Base-by-base conservation (phyloP, 2,888 invertebrate species). In the Cryptophagus acutangulus region DNA sequence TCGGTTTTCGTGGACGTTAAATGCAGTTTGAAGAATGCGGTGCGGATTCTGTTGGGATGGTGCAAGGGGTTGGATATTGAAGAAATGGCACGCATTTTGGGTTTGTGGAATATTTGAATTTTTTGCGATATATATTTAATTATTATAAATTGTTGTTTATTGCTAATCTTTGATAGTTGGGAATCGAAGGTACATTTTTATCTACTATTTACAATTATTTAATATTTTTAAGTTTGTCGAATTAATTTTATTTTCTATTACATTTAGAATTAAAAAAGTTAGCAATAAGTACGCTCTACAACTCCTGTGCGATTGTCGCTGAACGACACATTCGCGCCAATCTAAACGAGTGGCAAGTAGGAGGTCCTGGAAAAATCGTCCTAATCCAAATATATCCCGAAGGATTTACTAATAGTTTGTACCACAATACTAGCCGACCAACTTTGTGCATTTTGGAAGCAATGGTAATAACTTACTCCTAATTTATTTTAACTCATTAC, bases 361-460 rank as follows among this genome's bases (percentile, higher is more conserved):
- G 82, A 0, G 81, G 81, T 0, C 71, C 72, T 17, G 74, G 74
- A 49, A 70, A 72, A 33, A 76, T 82, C 26, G 74, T 82, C n/a
- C 66, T 83, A 8, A 73, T 78, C 0, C 82, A 82, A 51, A 72
- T 80, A 59, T 83, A 78, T 61, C 82, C 82, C 0, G 67, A 75
- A 31, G 71, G 75, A 24, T 74, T 72, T 3, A 71, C 72, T 0
- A 74, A 75, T 38, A 76, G 76, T 6, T 72, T 66, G 12, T 61
- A 60, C 30, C 63, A 61, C 0, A 74, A 76, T 42, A 67, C 67
- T 43, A 71, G 71, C 49, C 72, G 76, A 38, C 77, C 76, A 40
- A 76, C 82, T 55, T 63, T 84, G 13, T 82, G 82, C 69, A 70
- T 83, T 3, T 80, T 79, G 13, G 82, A 83, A 63, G 77, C 78